A percentile compares a stretch with the other conserved stretches of the same genome.
phyloP scores from a whole-genome alignment of 2,797 vertebrate species.

The Luscinia megarhynchos region DNA sequence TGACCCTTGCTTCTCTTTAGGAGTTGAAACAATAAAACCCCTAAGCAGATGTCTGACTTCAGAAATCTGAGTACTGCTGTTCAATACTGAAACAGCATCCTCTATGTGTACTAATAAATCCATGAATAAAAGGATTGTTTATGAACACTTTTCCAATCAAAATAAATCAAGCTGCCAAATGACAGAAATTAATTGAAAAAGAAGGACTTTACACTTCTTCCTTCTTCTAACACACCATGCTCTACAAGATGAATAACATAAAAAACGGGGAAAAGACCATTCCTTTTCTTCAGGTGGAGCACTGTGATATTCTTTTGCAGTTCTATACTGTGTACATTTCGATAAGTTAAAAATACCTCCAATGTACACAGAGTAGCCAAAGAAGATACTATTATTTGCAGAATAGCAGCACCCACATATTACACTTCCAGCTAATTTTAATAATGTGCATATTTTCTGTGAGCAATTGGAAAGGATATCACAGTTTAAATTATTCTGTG shows the following conservation, averaged over 20 bases:
- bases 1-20: not conserved
- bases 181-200: not conserved
- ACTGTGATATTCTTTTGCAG: not conserved
- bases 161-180: not conserved
- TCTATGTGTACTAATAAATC: not conserved
- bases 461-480: slow-evolving; percentile 41
- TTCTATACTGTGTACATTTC: not conserved
- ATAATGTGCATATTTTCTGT: slow-evolving; percentile 50
- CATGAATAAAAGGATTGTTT: not conserved
- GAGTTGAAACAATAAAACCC: slow-evolving; percentile 4
- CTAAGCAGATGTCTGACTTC: not conserved
- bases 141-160: not conserved
- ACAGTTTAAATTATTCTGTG: slow-evolving; percentile 67
- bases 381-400: slow-evolving; percentile 3
- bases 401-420: not conserved
- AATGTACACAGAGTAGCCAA: slow-evolving; percentile 4
- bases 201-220: not conserved
- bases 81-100: not conserved
- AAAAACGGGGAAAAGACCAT: not conserved
- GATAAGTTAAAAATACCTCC: not conserved
- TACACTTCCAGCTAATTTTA: slow-evolving; percentile 60
- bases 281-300: not conserved
- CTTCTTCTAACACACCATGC: not conserved
- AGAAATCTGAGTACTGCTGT: not conserved
- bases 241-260: not conserved